Evolutionary conservation across 2,113 vertebrate genomes (phyloP).

Genomic region (Notechis scutatus): DNA sequence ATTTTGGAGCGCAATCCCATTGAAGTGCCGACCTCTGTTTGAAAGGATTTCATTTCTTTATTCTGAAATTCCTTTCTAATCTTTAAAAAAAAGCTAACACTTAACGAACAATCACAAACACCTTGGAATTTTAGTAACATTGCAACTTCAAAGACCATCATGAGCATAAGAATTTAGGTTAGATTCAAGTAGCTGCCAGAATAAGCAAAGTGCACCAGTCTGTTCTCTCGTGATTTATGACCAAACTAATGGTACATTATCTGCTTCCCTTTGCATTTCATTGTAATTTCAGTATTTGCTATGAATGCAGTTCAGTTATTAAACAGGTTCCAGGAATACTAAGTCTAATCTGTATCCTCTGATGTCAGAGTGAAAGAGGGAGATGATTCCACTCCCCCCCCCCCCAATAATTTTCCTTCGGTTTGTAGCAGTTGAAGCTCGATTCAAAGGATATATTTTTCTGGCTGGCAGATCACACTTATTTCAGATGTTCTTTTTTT

Average conservation of each 20-base stretch:
- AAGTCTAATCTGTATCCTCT: not conserved
- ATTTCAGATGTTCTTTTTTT: not conserved
- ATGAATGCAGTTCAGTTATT: not conserved
- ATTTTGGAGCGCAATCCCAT: not conserved
- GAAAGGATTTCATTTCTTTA: not conserved
- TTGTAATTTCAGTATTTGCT: conserved; percentile 7
- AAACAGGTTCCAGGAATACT: conserved; percentile 9
- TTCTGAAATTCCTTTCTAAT: not conserved
- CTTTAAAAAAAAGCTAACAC: not conserved
- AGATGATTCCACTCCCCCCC: not conserved
- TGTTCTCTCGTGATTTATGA: not conserved
- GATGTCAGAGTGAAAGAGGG: not conserved
- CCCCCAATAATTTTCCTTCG: accelerated
- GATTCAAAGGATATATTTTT: not conserved
- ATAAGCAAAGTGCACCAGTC: not conserved
- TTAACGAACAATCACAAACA: not conserved
- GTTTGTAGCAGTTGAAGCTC: conserved; percentile 25
- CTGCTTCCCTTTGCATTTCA: conserved; percentile 9
- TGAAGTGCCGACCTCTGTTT: not conserved
- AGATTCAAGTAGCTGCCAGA: not conserved
- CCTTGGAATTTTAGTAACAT: not conserved
- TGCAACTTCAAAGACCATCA: not conserved
- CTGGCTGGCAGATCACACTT: not conserved
- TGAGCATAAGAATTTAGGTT: not conserved
- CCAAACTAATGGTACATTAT: not conserved